These are phyloP conservation scores for Lamellibrachia columna DNA, from an alignment of 2,888 invertebrate species.

Conservation along the genomic window DNA sequence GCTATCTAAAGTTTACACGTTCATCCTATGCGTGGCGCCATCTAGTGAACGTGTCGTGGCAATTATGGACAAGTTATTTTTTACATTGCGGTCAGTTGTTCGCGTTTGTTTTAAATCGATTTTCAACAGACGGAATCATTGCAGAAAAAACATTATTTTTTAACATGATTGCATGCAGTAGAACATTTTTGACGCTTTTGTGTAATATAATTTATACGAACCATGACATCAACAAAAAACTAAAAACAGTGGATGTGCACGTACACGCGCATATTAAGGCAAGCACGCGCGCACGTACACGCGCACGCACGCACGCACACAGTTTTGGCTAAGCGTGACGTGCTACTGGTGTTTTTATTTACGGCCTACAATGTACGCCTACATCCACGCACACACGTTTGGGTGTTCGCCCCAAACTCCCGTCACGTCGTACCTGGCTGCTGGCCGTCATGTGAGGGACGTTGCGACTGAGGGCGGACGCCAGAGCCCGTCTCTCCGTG, in stretches of 20 bases:
- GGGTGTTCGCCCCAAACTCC: neutral
- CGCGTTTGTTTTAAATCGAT: neutral
- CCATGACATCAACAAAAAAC: too few relatives aligned
- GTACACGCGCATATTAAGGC: neutral
- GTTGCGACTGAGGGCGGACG: neutral
- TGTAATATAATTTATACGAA: too few relatives aligned
- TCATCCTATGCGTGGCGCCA: neutral
- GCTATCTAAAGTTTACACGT: neutral
- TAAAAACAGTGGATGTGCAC: too few relatives aligned
- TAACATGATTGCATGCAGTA: too few relatives aligned
- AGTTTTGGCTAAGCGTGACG: neutral
- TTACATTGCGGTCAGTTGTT: neutral
- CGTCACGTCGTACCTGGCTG: neutral
- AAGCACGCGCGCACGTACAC: neutral
- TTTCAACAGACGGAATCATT: too few relatives aligned
- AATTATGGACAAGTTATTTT: neutral
- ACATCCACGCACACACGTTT: neutral
- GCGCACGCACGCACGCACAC: neutral
- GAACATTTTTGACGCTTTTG: too few relatives aligned
- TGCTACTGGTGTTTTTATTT: neutral
- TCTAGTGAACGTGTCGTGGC: too few relatives aligned
- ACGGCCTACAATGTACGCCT: neutral
- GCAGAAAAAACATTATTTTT: too few relatives aligned
- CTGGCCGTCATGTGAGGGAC: neutral
- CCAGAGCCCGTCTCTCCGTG: conserved; percentile 3